Percentiles rank a stretch among this genome's conserved stretches.
These are phyloP conservation scores for Mormyrops boulengeri DNA, from an alignment of 2,797 vertebrate genomes.

Conservation along the genomic window DNA sequence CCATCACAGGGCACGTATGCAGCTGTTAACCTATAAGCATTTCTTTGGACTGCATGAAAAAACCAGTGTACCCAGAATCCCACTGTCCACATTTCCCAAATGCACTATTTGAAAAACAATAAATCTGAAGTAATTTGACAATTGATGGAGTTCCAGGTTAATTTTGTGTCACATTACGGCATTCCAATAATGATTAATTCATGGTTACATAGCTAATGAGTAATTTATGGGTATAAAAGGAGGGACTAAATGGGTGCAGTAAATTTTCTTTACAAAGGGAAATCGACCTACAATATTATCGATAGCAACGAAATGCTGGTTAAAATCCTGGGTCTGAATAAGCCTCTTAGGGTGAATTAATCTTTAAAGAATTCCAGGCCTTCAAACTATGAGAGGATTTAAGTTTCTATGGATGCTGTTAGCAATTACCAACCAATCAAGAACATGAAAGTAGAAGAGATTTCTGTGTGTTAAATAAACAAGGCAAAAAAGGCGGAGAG, in stretches of 20 bases:
- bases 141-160: background rate
- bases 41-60: background rate
- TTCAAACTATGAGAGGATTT: slow-evolving; percentile 33
- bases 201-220: background rate
- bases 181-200: background rate
- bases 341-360: slow-evolving; percentile 33
- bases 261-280: background rate
- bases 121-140: background rate
- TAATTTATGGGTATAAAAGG: background rate
- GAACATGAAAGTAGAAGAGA: slow-evolving; percentile 14
- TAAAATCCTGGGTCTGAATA: background rate
- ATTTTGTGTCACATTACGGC: background rate
- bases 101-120: background rate
- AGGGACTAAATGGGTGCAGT: background rate
- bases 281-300: background rate
- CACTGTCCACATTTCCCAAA: background rate
- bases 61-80: background rate
- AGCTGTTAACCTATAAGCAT: background rate
- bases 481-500: background rate
- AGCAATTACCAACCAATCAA: slow-evolving; percentile 34
- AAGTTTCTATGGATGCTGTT: slow-evolving; percentile 47
- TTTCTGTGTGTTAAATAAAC: slow-evolving; percentile 6
- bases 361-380: slow-evolving; percentile 36
- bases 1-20: background rate
- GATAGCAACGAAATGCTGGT: background rate